These are phyloP conservation scores for Intellagama lesueurii DNA, from an alignment of 2,797 vertebrate genomes.

Conservation along the genomic window DNA sequence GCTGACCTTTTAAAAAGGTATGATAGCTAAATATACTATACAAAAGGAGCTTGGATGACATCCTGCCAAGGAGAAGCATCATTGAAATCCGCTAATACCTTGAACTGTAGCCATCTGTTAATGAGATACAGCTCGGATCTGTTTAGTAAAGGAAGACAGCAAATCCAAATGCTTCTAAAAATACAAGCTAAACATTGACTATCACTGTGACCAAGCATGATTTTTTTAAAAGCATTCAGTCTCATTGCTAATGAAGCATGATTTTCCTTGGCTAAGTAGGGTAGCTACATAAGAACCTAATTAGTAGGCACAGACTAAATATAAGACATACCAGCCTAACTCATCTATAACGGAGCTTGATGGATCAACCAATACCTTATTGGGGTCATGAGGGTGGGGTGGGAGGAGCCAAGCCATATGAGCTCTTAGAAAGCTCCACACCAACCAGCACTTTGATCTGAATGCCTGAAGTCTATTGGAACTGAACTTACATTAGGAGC, in stretches of 20 bases:
- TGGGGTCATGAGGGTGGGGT: background rate
- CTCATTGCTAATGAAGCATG: slow-evolving; percentile 58
- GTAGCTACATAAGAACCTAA: slow-evolving; percentile 43
- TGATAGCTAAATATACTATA: slow-evolving; percentile 21
- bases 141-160: slow-evolving; percentile 14
- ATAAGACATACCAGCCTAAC: background rate
- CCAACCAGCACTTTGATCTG: background rate
- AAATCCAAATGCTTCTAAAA: slow-evolving; percentile 64
- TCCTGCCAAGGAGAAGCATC: slow-evolving; percentile 51
- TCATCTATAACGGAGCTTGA: background rate
- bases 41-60: slow-evolving; percentile 41
- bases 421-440: background rate
- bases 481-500: background rate
- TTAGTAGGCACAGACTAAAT: slow-evolving; percentile 61
- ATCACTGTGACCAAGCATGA: slow-evolving; percentile 49
- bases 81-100: slow-evolving; percentile 60
- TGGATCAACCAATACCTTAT: slow-evolving; percentile 24
- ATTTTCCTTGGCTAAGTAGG: slow-evolving; percentile 50
- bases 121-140: slow-evolving; percentile 42
- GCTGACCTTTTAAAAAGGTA: slow-evolving; percentile 13
- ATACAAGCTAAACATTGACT: slow-evolving; percentile 43
- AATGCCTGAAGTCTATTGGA: background rate
- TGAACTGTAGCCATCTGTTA: slow-evolving; percentile 54
- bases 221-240: slow-evolving; percentile 51
- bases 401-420: slow-evolving; percentile 28